Evolutionary conservation across 1,140 invertebrate genomes (phyloP).

Genomic region (Dinothrombium tinctorium): DNA sequence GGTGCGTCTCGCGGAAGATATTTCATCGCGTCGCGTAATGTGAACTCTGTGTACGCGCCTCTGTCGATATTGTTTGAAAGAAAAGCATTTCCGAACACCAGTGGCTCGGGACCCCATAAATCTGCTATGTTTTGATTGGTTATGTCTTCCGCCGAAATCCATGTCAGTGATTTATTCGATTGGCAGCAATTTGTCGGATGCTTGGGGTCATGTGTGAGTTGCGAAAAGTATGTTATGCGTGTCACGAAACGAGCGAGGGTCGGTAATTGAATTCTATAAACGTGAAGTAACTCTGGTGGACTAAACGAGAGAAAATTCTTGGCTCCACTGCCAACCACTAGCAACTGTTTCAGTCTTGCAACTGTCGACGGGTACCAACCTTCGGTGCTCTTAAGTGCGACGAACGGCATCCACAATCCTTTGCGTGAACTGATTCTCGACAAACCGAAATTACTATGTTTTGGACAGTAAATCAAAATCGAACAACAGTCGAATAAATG

Average conservation of each 20-base stretch:
- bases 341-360: not conserved
- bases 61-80: not conserved
- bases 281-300: constrained; percentile 7
- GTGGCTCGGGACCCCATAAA: constrained; percentile 8
- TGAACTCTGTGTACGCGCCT: constrained; percentile 5
- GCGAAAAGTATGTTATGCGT: constrained; percentile 5
- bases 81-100: constrained; percentile 5
- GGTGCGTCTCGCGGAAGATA: constrained; percentile 1
- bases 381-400: not conserved
- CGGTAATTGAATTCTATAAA: constrained; percentile 11
- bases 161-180: constrained; percentile 2
- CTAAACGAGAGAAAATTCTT: constrained; percentile 1
- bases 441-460: constrained; percentile 6
- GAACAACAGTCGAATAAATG: constrained; percentile 10
- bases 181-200: constrained; percentile 2
- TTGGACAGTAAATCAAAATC: constrained; percentile 8
- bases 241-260: constrained; percentile 6
- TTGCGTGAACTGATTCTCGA: not conserved
- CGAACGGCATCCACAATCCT: not conserved
- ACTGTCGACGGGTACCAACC: constrained; percentile 1
- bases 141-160: constrained; percentile 1
- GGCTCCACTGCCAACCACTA: not conserved
- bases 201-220: constrained; percentile 4
- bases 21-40: constrained; percentile 5
- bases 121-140: constrained; percentile 2